A percentile compares a stretch with the other conserved stretches of the same genome.
phyloP scores from a whole-genome alignment of 92 coral and sea anemone species.

The Heliopora coerulea region DNA sequence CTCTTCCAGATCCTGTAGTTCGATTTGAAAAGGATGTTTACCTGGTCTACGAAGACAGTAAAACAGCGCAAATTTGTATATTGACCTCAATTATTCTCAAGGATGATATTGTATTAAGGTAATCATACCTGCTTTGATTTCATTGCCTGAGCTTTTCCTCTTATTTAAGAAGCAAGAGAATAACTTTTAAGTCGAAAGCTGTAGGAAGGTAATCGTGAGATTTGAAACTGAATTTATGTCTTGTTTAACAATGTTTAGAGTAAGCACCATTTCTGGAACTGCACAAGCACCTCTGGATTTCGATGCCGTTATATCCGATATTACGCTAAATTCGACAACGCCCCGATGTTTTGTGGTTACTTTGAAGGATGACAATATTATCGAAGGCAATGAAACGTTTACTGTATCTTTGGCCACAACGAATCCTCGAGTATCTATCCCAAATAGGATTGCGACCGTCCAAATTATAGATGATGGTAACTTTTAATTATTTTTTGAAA shows the following conservation, averaged over 20 bases:
- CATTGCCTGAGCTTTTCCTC: neutral
- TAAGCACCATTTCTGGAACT: constrained; percentile 4
- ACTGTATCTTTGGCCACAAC: neutral
- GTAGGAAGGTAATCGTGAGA: no score
- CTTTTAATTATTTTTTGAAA: neutral
- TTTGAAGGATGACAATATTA: constrained; percentile 6
- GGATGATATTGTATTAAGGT: neutral
- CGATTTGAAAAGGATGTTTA: neutral
- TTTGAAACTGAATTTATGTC: no score
- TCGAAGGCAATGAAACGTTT: constrained; percentile 38
- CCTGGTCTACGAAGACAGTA: neutral
- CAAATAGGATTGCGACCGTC: constrained; percentile 12
- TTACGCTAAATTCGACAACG: constrained; percentile 5
- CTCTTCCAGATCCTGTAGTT: neutral
- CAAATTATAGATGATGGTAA: constrained; percentile 29
- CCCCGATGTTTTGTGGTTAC: constrained; percentile 5
- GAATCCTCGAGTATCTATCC: constrained; percentile 17
- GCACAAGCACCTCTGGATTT: constrained; percentile 15
- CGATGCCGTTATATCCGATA: neutral
- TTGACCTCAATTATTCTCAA: neutral
- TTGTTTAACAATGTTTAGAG: neutral
- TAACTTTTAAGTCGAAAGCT: no score
- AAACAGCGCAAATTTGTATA: neutral
- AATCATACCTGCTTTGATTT: neutral
- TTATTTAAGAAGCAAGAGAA: no score